Evolutionary conservation across 1,140 invertebrate species (phyloP).

Genomic region (Caenorhabditis latens): DNA sequence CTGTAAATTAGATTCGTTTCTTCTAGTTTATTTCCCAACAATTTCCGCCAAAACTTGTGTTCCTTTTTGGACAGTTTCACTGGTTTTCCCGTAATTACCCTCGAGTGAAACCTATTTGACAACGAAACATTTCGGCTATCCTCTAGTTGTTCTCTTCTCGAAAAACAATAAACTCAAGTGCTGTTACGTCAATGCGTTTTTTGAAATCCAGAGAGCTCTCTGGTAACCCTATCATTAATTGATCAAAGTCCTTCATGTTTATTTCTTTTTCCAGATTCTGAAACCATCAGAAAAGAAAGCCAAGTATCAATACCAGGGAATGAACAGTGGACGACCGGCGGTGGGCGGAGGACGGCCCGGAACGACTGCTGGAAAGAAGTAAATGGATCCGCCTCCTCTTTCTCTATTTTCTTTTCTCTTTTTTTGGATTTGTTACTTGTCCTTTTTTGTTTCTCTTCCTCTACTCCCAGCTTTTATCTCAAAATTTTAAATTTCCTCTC

Average conservation of each 20-base stretch:
- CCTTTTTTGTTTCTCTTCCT: conserved; percentile 7
- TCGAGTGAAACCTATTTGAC: no score
- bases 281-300: conserved; percentile 99
- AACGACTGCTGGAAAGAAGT: conserved; percentile 72
- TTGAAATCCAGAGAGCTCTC: neutral
- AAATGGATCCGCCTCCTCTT: conserved; percentile 6
- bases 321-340: conserved; percentile 81
- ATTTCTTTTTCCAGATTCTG: conserved; percentile 85
- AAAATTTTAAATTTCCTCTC: neutral
- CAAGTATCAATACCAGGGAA: conserved; percentile 92
- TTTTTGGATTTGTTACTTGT: neutral
- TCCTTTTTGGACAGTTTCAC: no score
- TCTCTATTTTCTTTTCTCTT: neutral
- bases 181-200: conserved; percentile 25
- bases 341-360: conserved; percentile 65
- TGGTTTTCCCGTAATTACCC: no score
- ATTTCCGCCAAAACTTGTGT: no score
- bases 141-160: no score
- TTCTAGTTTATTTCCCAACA: no score
- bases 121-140: no score
- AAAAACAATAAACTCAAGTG: conserved; percentile 21
- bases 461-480: conserved; percentile 23
- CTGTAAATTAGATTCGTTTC: no score
- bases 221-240: no score
- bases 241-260: no score